Conservation (phyloP, 2,113 vertebrate genomes). For the Meles meles region DNA sequence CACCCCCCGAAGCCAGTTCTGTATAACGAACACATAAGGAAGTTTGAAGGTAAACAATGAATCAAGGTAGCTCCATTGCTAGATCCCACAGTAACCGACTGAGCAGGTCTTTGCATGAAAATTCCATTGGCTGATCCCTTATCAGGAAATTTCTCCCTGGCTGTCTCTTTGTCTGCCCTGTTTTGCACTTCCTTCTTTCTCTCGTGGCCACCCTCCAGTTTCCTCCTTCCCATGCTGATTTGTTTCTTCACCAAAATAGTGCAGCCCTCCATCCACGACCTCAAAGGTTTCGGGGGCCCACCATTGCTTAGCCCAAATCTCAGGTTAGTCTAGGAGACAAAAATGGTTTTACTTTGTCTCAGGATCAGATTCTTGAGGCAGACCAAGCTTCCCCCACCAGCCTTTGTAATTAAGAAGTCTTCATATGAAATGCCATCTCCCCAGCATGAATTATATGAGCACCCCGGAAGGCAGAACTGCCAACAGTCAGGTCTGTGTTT, state of each 20-base stretch:
- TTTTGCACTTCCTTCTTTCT: background rate
- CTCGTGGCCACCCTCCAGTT: background rate
- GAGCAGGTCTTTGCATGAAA: no score
- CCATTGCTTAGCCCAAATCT: background rate
- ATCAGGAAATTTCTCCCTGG: background rate
- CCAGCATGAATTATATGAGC: accelerated
- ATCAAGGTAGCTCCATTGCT: background rate
- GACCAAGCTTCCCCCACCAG: background rate
- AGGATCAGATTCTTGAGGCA: background rate
- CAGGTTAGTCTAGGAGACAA: background rate
- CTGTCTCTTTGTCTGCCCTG: background rate
- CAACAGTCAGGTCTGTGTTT: background rate
- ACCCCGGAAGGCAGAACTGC: background rate
- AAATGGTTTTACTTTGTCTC: background rate
- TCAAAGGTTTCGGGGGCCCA: background rate
- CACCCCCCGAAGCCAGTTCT: background rate
- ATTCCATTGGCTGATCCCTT: background rate
- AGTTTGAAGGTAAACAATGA: background rate
- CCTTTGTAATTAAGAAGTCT: background rate
- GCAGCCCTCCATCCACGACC: background rate
- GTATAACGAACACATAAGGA: background rate
- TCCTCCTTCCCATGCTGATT: background rate
- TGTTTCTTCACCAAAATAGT: background rate
- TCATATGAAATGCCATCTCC: background rate
- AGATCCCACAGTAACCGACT: background rate